These are phyloP conservation scores for Sipha flava DNA, from an alignment of 1,140 invertebrate species.

Conservation along the genomic window DNA sequence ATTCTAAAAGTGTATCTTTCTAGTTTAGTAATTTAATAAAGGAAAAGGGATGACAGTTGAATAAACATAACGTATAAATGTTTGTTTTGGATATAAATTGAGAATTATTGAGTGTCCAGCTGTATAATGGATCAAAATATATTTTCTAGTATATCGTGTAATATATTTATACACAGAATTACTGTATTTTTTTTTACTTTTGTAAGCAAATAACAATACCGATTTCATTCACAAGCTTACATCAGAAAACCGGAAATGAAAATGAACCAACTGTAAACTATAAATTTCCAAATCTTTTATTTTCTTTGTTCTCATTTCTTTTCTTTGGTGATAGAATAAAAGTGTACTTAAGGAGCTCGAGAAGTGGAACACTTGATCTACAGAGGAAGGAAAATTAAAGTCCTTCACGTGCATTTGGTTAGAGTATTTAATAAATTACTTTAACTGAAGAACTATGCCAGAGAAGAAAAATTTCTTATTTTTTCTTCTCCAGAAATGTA, in stretches of 20 bases:
- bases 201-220: background rate
- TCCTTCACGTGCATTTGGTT: conserved; percentile 21
- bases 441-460: background rate
- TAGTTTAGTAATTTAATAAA: background rate
- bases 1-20: background rate
- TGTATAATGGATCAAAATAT: background rate
- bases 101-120: background rate
- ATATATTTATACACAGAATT: no score
- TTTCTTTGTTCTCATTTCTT: background rate
- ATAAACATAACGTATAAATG: background rate
- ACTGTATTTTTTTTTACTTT: background rate
- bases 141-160: background rate
- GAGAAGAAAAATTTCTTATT: background rate
- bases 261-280: background rate
- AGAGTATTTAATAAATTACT: conserved; percentile 3
- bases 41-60: background rate
- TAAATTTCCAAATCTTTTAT: background rate
- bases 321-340: background rate
- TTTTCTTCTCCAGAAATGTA: background rate
- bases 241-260: background rate
- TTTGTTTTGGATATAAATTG: background rate
- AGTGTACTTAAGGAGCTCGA: background rate
- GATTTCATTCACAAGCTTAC: background rate
- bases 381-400: background rate
- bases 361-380: background rate